Evolutionary conservation across 2,797 vertebrate genomes (phyloP), one percentile per base, ranked within the genome.

Genomic region (Orientallactaga sibirica): DNA sequence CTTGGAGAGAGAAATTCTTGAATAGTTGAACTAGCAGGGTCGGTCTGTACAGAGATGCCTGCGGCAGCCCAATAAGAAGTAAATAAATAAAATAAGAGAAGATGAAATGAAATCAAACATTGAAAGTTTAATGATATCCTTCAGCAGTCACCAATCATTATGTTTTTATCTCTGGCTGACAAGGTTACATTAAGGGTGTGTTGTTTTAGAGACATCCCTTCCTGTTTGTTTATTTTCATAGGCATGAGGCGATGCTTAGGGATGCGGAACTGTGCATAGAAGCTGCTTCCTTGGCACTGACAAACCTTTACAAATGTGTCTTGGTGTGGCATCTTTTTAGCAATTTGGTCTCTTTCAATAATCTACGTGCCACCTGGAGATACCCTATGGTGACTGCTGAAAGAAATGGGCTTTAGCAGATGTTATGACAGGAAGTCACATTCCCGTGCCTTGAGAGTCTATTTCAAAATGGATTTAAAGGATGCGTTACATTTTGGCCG

Each of bases 1-100:
- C 98, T 98, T 98, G 98, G 98, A 98, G 98, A 98, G 98, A 99
- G 98, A 98, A 98, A 99, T 98, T 98, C 98, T 98, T 98, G 98
- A 98, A 98, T 98, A 98, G 98, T 98, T 98, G 98, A 98, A 98
- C 98, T 98, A 98, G 97, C 96, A 97, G 96, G 97, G 98, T 98
- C 97, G 98, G 97, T 97, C 94, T 93, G 95, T 95, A 97, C 95
- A 93, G 90, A 97, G 94, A 97, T 97, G 96, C 96, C 97, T 96
- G 96, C 19, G 64, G 98, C 97, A 96, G 97, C 97, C 90, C 97
- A 95, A 96, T 97, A 97, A 97, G 97, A 97, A 97, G 95, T 95
- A 58, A 90, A 96, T 96, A 95, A 97, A 77, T 48, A 22, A 41
- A 41, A 12, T 27, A 92, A 62, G 74, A 93, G 33, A 71, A 81